These are phyloP conservation scores for Dichetophora obliterata DNA, from an alignment of 2,888 invertebrate genomes.

Conservation along the genomic window DNA sequence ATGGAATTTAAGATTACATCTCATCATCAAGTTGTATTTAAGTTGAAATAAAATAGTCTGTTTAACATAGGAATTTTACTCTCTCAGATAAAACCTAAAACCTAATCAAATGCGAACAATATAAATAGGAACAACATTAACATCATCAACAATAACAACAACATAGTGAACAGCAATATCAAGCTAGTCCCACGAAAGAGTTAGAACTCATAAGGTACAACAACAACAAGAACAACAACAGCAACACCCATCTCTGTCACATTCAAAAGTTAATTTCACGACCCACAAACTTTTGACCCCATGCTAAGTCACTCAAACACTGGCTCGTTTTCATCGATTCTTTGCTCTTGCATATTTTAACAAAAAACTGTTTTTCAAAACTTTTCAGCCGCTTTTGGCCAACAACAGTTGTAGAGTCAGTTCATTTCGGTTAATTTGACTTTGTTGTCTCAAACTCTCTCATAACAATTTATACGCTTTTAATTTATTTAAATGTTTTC, in stretches of 20 bases:
- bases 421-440: slow-evolving; percentile 34
- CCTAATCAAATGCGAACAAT: slow-evolving; percentile 4
- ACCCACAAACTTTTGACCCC: slow-evolving; percentile 3
- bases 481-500: slow-evolving; percentile 19
- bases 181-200: not conserved
- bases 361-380: slow-evolving; percentile 37
- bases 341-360: slow-evolving; percentile 19
- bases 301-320: not conserved
- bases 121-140: not conserved
- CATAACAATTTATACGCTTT: slow-evolving; percentile 18
- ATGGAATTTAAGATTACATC: too few species aligned
- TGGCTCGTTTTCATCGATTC: not conserved
- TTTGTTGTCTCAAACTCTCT: slow-evolving; percentile 4
- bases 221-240: not conserved
- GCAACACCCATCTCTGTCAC: not conserved
- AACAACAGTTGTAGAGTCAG: not conserved
- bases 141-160: not conserved
- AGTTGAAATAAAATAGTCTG: not conserved
- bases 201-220: not conserved
- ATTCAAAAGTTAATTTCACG: not conserved
- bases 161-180: not conserved
- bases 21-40: not conserved
- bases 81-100: not conserved
- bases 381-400: slow-evolving; percentile 12
- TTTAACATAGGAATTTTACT: slow-evolving; percentile 19